Evolutionary conservation across 1,140 invertebrate species (phyloP), one percentile per base, ranked within the genome.

Genomic region (Nasonia longicornis): DNA sequence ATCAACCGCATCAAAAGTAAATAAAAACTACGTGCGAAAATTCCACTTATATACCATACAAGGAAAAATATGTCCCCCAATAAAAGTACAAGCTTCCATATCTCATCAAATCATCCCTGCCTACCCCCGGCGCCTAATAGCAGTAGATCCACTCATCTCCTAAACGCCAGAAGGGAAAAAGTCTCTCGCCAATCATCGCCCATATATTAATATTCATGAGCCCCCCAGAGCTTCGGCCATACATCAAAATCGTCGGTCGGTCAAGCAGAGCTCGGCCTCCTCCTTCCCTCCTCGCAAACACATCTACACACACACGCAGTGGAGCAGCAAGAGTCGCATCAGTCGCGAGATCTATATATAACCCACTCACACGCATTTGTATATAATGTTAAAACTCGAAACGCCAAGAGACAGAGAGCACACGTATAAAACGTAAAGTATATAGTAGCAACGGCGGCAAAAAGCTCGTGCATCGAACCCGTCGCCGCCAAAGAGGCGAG

Each of bases 221-320:
- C 3, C 52, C 14, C 10, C 45, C 14, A 7, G 4, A 58, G 52
- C 20, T 58, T 58, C 20, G 20, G 52, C 20, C 2, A 58, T 58
- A 26, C 38, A 42, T 78, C 76, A 66, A 42, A 64, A 85, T 82
- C 83, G 22, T n/a, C 81, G 0, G 83, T 82, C 83, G 85, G 72
- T 84, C 78, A 84, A 74, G 81, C 79, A 70, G 63, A n/a, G 64
- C 66, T 45, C 72, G 58, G 42, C 52, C 71, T 26, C 31, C 69
- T 70, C 69, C 2, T 31, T 29, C 26, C 29, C 69, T 71, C 69
- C 7, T 3, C 6, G 26, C 69, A 3, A 2, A 4, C 52, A 20
- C 52, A 6, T 16, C 6, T 1, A n/a, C 52, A 6, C 6, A 6
- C 52, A 58, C 16, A 71, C 11, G n/a, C 26, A 35, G 69, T 38